These are phyloP conservation scores for Siniperca obscura DNA, from an alignment of 2,797 vertebrate species.

Conservation along the genomic window DNA sequence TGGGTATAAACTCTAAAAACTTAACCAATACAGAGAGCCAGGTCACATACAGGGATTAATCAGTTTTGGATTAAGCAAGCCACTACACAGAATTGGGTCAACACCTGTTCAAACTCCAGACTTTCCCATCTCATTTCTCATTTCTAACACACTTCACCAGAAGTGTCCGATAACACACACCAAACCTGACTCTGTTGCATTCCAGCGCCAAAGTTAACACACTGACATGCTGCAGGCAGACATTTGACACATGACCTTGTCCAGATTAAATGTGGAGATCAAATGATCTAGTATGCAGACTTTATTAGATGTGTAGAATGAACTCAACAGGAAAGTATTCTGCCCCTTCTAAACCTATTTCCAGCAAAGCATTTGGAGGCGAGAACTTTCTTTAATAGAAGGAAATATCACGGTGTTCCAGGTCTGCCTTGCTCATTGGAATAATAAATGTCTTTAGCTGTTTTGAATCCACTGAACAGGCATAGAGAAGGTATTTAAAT, in stretches of 20 bases:
- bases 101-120: conserved; percentile 72
- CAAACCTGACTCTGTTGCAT: conserved; percentile 48
- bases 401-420: conserved; percentile 66
- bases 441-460: conserved; percentile 63
- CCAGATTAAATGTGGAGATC: conserved; percentile 59
- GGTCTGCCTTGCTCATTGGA: conserved; percentile 69
- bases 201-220: conserved; percentile 56
- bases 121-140: conserved; percentile 22
- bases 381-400: conserved; percentile 72
- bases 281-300: conserved; percentile 56
- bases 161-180: conserved; percentile 47
- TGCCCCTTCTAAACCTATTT: conserved; percentile 69
- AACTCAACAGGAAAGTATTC: conserved; percentile 85
- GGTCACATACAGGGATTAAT: conserved; percentile 21
- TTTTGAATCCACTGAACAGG: conserved; percentile 56
- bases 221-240: conserved; percentile 56
- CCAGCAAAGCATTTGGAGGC: conserved; percentile 68
- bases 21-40: conserved; percentile 17
- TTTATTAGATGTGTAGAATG: conserved; percentile 70
- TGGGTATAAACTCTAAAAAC: conserved; percentile 55
- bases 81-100: conserved; percentile 39
- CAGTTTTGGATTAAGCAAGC: not conserved
- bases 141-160: conserved; percentile 47
- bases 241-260: conserved; percentile 70
- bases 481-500: conserved; percentile 53